These are phyloP conservation scores for Tragelaphus oryx DNA, from an alignment of 2,797 vertebrate species.

Conservation along the genomic window DNA sequence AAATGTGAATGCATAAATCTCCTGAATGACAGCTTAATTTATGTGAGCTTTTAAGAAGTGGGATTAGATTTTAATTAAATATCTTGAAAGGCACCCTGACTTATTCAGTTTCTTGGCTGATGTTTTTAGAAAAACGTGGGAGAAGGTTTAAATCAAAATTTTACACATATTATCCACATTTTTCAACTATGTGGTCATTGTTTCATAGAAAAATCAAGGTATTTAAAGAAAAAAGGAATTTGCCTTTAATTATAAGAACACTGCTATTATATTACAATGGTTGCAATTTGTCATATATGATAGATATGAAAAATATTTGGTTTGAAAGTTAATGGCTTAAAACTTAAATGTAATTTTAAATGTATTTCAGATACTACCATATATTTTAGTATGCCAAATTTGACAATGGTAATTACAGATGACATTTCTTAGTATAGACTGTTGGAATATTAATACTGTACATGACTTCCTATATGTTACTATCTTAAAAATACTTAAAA, in stretches of 20 bases:
- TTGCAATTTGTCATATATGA: neutral
- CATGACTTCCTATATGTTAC: neutral
- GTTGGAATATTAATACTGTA: neutral
- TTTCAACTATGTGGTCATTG: constrained; percentile 45
- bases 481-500: constrained; percentile 11
- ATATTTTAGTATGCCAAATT: constrained; percentile 20
- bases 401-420: neutral
- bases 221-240: constrained; percentile 35
- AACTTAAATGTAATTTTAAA: constrained; percentile 14
- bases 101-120: constrained; percentile 80
- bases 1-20: constrained; percentile 88
- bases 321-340: constrained; percentile 40
- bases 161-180: constrained; percentile 49
- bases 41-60: constrained; percentile 86
- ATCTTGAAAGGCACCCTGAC: constrained; percentile 88
- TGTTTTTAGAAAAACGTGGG: constrained; percentile 67
- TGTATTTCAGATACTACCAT: constrained; percentile 4
- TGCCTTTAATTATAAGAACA: constrained; percentile 45
- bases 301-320: constrained; percentile 12
- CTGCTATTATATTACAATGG: neutral
- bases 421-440: neutral
- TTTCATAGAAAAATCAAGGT: constrained; percentile 28
- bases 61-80: constrained; percentile 91
- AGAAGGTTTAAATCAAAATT: constrained; percentile 62
- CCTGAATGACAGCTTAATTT: constrained; percentile 88